Evolutionary conservation across 1,140 invertebrate genomes (phyloP).

Genomic region (Drosophila truncata): DNA sequence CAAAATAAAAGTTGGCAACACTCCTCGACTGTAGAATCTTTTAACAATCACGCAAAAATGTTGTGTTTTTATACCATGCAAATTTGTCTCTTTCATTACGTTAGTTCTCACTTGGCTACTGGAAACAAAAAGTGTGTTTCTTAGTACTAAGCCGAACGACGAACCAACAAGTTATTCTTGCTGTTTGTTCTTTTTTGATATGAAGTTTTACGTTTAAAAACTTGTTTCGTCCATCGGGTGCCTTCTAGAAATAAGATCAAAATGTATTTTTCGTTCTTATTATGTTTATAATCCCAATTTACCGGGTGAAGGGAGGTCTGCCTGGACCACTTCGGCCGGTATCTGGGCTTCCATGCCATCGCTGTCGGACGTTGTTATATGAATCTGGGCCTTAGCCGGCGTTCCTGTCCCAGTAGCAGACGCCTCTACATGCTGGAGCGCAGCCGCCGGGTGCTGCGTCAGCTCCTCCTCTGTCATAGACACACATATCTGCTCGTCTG

Average conservation of each 20-base stretch:
- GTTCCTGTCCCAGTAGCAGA: conserved; percentile 51
- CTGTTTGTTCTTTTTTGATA: too few relatives aligned
- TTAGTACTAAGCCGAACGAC: too few relatives aligned
- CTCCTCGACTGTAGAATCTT: too few relatives aligned
- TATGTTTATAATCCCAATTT: conserved; percentile 45
- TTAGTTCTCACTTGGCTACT: too few relatives aligned
- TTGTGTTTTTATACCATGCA: too few relatives aligned
- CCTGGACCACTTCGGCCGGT: conserved; percentile 93
- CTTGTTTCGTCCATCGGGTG: conserved; percentile 86
- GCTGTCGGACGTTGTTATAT: conserved; percentile 86
- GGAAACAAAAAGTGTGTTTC: too few relatives aligned
- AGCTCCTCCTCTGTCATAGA: conserved; percentile 86
- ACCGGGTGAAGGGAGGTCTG: conserved; percentile 92
- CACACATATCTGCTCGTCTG: conserved; percentile 87
- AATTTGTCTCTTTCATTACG: too few relatives aligned
- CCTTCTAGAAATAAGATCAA: conserved; percentile 87
- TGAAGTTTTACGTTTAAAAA: too few relatives aligned
- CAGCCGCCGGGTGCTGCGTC: conserved; percentile 85
- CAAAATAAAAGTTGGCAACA: too few relatives aligned
- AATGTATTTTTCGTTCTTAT: background rate
- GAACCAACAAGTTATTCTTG: too few relatives aligned
- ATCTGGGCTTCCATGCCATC: conserved; percentile 88
- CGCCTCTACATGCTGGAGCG: conserved; percentile 59
- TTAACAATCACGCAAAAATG: too few relatives aligned
- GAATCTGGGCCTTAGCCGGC: conserved; percentile 70